These are phyloP conservation scores for Oncorhynchus kisutch DNA, from an alignment of 2,113 vertebrate genomes.

Conservation along the genomic window DNA sequence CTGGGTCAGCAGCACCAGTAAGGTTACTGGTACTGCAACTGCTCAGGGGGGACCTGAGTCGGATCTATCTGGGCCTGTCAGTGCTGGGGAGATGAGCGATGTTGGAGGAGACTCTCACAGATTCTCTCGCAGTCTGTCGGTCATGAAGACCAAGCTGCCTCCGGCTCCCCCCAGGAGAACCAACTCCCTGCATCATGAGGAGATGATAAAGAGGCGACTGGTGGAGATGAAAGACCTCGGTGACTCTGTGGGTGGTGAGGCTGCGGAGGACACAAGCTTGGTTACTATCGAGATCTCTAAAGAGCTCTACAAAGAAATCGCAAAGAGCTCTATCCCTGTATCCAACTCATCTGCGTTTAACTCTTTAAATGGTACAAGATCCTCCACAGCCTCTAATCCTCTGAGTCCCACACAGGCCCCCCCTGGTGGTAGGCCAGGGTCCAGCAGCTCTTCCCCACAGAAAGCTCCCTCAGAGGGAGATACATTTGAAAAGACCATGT, in stretches of 20 bases:
- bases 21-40: conserved; percentile 26
- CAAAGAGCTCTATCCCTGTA: conserved; percentile 17
- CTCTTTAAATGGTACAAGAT: conserved; percentile 42
- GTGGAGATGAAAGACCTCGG: conserved; percentile 35
- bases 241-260: conserved; percentile 25
- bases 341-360: conserved; percentile 26
- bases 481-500: conserved; percentile 86
- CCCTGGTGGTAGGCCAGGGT: conserved; percentile 54
- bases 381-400: conserved; percentile 37
- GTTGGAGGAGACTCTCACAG: conserved; percentile 62
- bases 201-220: conserved; percentile 67
- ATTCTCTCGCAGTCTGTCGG: conserved; percentile 79
- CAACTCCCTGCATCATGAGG: conserved; percentile 83
- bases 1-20: conserved; percentile 52
- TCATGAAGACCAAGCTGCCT: conserved; percentile 86
- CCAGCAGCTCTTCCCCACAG: conserved; percentile 69
- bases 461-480: conserved; percentile 52
- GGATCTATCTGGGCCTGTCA: conserved; percentile 39
- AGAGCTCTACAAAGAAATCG: conserved; percentile 34
- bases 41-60: conserved; percentile 26
- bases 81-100: conserved; percentile 58
- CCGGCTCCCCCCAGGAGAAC: conserved; percentile 84
- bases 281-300: conserved; percentile 49
- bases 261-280: conserved; percentile 39
- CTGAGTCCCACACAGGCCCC: conserved; percentile 49